phyloP scores from a whole-genome alignment of 2,797 vertebrate species.

The Lacerta viridis region DNA sequence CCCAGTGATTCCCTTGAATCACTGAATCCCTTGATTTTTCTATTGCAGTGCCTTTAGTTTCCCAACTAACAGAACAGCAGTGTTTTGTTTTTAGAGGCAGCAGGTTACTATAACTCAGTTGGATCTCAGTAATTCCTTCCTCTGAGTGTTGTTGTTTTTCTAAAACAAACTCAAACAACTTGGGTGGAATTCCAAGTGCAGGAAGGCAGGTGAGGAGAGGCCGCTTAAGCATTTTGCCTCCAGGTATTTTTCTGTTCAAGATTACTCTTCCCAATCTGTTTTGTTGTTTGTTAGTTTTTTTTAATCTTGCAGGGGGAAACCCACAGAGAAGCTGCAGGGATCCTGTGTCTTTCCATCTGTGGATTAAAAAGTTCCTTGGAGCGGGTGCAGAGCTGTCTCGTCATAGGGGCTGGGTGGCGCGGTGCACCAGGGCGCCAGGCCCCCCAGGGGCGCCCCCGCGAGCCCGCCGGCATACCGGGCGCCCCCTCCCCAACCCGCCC shows the following conservation, averaged over 20 bases:
- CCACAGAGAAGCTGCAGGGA: not conserved
- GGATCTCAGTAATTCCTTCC: not conserved
- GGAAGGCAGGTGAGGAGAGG: not conserved
- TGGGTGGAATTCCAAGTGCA: not conserved
- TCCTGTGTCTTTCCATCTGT: too few relatives aligned
- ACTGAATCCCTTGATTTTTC: not conserved
- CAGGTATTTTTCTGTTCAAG: not conserved
- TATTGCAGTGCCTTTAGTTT: constrained; percentile 22
- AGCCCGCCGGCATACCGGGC: too few relatives aligned
- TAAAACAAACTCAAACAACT: too few relatives aligned
- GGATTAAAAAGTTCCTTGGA: not conserved
- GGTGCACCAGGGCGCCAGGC: too few relatives aligned
- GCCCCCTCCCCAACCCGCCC: too few relatives aligned
- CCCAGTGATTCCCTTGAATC: not conserved
- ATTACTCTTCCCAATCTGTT: not conserved
- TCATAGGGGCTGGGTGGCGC: too few relatives aligned
- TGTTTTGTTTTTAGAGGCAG: constrained; percentile 18
- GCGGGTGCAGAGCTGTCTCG: too few relatives aligned
- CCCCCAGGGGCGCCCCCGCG: too few relatives aligned
- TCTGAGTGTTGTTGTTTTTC: too few relatives aligned
- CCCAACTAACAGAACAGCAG: not conserved
- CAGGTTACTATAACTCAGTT: constrained; percentile 1
- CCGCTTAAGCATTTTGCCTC: not conserved
- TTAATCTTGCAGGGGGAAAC: not conserved
- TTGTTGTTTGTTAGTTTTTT: not conserved